Conservation (phyloP, 2,888 invertebrate genomes). For the Rhamphomyia laevipes region DNA sequence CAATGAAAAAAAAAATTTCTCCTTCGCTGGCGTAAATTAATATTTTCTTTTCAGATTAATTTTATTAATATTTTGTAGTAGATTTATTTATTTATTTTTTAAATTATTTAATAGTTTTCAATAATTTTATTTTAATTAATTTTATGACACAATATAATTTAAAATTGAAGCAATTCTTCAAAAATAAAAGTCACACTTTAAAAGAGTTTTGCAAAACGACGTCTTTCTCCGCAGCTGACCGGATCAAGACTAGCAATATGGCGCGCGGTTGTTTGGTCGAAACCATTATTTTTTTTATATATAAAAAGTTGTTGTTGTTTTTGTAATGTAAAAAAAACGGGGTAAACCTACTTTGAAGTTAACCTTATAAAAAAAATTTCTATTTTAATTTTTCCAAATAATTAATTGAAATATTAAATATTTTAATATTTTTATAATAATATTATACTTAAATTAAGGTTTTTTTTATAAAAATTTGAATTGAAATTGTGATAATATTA, state of each 20-base stretch:
- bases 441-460: no score
- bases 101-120: no score
- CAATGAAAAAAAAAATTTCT: not conserved
- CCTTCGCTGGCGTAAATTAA: not conserved
- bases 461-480: no score
- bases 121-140: conserved; percentile 11
- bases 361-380: no score
- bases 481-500: no score
- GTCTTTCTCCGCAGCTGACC: conserved; percentile 43
- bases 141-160: conserved; percentile 16
- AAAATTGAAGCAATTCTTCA: conserved; percentile 14
- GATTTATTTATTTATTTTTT: conserved; percentile 5
- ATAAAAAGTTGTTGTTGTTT: not conserved
- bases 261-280: conserved; percentile 29
- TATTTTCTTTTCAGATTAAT: no score
- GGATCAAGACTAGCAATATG: conserved; percentile 46
- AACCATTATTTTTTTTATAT: conserved; percentile 16
- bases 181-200: conserved; percentile 2
- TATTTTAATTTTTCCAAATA: no score
- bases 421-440: no score
- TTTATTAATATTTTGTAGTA: no score
- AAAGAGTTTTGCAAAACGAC: conserved; percentile 20
- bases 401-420: no score
- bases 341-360: no score
- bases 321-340: no score